Percentiles rank a stretch among this genome's conserved stretches.
Conservation (phyloP, 2,797 vertebrate genomes). For the Cirrhinus molitorella region DNA sequence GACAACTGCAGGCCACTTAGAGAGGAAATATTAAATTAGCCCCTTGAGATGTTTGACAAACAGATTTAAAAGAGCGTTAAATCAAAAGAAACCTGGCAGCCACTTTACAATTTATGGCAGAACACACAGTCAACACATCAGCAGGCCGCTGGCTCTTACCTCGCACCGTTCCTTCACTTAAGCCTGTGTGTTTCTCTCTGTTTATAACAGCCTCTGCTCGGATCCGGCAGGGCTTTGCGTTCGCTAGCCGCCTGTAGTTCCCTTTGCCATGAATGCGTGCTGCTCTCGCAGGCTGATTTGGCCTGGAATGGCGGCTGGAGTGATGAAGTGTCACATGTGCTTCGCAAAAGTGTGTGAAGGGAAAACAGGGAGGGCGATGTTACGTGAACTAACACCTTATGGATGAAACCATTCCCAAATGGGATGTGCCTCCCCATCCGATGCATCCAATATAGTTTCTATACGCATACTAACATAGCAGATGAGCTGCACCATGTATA, state of each 20-base stretch:
- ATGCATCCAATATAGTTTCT: not conserved
- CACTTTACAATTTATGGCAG: not conserved
- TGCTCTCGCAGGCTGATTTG: slow-evolving; percentile 58
- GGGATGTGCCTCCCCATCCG: not conserved
- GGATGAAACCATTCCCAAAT: slow-evolving; percentile 19
- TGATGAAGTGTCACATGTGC: slow-evolving; percentile 78
- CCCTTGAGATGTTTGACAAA: slow-evolving; percentile 30
- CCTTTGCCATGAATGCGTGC: not conserved
- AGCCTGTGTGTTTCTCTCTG: not conserved
- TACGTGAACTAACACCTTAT: slow-evolving; percentile 29
- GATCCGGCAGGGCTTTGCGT: not conserved
- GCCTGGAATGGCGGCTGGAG: slow-evolving; percentile 59
- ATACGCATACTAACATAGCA: not conserved
- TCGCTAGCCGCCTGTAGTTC: slow-evolving; percentile 1
- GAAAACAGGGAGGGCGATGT: slow-evolving; percentile 27
- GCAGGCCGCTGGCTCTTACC: slow-evolving; percentile 16
- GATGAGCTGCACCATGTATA: not conserved
- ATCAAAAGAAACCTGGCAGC: slow-evolving; percentile 21
- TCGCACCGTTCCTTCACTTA: not conserved
- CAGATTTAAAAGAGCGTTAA: slow-evolving; percentile 16
- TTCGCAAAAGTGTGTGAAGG: slow-evolving; percentile 32
- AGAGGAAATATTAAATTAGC: slow-evolving; percentile 68
- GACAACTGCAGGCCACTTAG: not conserved
- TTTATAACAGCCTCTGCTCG: not conserved
- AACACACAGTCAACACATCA: not conserved